phyloP scores from a whole-genome alignment of 2,888 invertebrate species.

The Anarsia innoxiella region DNA sequence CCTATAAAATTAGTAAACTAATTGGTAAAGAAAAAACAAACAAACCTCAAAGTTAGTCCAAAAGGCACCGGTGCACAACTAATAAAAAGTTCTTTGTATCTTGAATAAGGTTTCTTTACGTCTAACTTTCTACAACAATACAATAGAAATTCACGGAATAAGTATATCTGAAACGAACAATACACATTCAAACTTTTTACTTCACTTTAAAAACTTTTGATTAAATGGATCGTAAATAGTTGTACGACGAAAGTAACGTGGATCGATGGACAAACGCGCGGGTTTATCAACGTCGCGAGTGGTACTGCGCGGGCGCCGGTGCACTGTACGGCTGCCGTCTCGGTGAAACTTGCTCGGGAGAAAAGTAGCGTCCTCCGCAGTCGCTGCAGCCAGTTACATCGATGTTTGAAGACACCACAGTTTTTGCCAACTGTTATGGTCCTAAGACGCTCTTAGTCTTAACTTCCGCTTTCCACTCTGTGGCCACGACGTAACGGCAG shows the following conservation, averaged over 20 bases:
- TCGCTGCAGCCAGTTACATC: conserved; percentile 56
- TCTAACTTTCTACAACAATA: conserved; percentile 50
- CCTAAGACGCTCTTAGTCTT: conserved; percentile 32
- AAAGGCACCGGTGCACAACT: conserved; percentile 35
- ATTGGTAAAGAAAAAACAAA: too few species aligned
- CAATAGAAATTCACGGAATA: conserved; percentile 8
- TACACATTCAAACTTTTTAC: conserved; percentile 14
- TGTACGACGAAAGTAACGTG: too few species aligned
- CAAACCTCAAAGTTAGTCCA: conserved; percentile 59
- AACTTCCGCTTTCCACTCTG: conserved; percentile 43
- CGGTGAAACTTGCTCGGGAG: conserved; percentile 60
- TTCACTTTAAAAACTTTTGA: conserved; percentile 26
- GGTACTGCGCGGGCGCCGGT: conserved; percentile 48
- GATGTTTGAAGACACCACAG: conserved; percentile 29
- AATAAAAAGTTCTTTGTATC: conserved; percentile 31
- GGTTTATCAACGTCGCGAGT: conserved; percentile 37
- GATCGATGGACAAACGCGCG: conserved; percentile 38
- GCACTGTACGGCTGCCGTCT: conserved; percentile 2
- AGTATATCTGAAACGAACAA: conserved; percentile 2
- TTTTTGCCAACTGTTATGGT: conserved; percentile 34
- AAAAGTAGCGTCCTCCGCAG: conserved; percentile 53
- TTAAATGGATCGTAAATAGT: too few species aligned
- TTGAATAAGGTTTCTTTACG: conserved; percentile 37
- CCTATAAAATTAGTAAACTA: too few species aligned
- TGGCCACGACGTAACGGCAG: conserved; percentile 17